Evolutionary conservation across 2,888 invertebrate genomes (phyloP).

Genomic region (Cyclophora albipunctata): DNA sequence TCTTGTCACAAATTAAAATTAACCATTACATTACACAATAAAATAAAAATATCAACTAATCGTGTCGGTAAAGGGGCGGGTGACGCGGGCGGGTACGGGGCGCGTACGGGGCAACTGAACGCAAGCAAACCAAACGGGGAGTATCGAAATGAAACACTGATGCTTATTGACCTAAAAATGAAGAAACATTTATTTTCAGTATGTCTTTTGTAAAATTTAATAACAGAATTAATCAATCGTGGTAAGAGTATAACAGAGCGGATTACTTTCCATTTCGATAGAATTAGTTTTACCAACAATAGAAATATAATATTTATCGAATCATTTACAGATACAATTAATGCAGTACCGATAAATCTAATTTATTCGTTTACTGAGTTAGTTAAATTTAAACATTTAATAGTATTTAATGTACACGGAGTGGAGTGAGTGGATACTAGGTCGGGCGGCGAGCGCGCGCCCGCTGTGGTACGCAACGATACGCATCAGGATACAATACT

Average conservation of each 20-base stretch:
- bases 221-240: conserved; percentile 74
- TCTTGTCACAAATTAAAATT: conserved; percentile 22
- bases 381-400: conserved; percentile 64
- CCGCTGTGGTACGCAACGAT: conserved; percentile 12
- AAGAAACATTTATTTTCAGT: conserved; percentile 83
- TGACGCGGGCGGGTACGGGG: conserved; percentile 1
- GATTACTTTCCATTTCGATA: conserved; percentile 65
- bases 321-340: conserved; percentile 69
- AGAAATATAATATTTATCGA: conserved; percentile 72
- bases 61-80: conserved; percentile 18
- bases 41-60: conserved; percentile 22
- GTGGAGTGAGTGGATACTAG: conserved; percentile 21
- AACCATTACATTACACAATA: conserved; percentile 20
- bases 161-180: conserved; percentile 82
- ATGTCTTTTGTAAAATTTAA: conserved; percentile 79
- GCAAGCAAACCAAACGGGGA: conserved; percentile 19
- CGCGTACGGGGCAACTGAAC: background rate
- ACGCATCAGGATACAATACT: conserved; percentile 45
- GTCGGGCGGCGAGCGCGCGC: background rate
- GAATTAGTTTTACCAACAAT: conserved; percentile 68
- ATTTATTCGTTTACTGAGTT: conserved; percentile 70
- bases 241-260: conserved; percentile 69
- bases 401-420: conserved; percentile 47
- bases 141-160: conserved; percentile 66
- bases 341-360: conserved; percentile 71